These are phyloP conservation scores for Hypotaenidia okinawae DNA, from an alignment of 2,797 vertebrate genomes.

Conservation along the genomic window DNA sequence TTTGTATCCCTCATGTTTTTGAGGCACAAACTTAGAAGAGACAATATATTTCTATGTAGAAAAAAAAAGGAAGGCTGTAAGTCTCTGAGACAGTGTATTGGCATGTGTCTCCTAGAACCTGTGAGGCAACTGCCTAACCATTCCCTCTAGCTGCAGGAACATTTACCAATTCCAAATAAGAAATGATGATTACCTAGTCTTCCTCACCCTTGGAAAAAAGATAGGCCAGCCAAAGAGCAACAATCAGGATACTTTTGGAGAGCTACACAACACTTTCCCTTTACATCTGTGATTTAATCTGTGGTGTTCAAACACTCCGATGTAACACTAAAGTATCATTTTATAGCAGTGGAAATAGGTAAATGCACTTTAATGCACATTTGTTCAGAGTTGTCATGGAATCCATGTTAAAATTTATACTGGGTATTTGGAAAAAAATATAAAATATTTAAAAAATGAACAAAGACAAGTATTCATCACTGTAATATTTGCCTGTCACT, in stretches of 20 bases:
- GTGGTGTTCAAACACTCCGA: not conserved
- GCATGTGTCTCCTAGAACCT: not conserved
- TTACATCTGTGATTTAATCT: not conserved
- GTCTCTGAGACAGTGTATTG: not conserved
- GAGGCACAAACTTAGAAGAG: not conserved
- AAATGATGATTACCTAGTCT: not conserved
- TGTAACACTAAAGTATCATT: not conserved
- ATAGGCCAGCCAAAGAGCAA: not conserved
- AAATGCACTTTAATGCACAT: not conserved
- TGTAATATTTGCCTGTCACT: not conserved
- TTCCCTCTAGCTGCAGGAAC: not conserved
- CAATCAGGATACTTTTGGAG: not conserved
- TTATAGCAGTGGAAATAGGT: not conserved
- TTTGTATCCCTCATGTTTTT: not conserved
- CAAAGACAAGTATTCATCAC: not conserved
- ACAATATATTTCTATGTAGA: not conserved
- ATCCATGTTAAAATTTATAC: slow-evolving; percentile 25
- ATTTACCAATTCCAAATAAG: not conserved
- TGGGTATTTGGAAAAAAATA: not conserved
- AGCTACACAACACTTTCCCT: not conserved
- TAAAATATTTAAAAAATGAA: not conserved
- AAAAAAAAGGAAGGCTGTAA: not conserved
- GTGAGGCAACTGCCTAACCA: not conserved
- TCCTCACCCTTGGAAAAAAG: not conserved
- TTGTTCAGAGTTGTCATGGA: not conserved